phyloP scores from a whole-genome alignment of 2,113 vertebrate genomes.

The Meles meles region DNA sequence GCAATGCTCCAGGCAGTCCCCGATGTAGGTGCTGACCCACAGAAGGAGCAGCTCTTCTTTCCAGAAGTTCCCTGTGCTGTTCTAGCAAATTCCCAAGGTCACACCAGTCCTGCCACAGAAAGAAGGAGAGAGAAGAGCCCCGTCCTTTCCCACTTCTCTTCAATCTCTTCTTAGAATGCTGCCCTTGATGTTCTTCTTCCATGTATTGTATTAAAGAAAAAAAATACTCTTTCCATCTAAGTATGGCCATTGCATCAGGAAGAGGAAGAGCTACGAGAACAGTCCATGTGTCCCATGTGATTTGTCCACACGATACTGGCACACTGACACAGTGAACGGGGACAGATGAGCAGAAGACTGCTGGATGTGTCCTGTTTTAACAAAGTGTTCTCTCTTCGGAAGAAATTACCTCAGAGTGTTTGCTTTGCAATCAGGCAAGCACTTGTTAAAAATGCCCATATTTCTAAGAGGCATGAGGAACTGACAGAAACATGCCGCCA shows the following conservation, averaged over 20 bases:
- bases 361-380: neutral
- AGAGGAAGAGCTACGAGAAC: neutral
- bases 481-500: neutral
- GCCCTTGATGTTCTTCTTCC: neutral
- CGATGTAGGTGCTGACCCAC: rapidly evolving
- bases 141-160: neutral
- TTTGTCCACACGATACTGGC: rapidly evolving
- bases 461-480: conserved; percentile 1
- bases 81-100: neutral
- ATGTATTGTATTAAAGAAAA: neutral
- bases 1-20: rapidly evolving
- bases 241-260: neutral
- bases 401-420: neutral
- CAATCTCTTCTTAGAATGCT: neutral
- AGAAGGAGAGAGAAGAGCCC: neutral
- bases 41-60: neutral
- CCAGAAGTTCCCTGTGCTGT: rapidly evolving
- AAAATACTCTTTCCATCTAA: neutral
- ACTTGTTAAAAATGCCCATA: neutral
- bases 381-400: neutral
- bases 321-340: neutral
- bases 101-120: rapidly evolving
- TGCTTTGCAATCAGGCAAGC: conserved; percentile 21
- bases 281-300: rapidly evolving
- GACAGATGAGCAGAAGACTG: neutral